These are phyloP conservation scores for Strongylocentrotus purpuratus DNA, from an alignment of 35 echinoderm and acorn worm genomes.

Conservation along the genomic window DNA sequence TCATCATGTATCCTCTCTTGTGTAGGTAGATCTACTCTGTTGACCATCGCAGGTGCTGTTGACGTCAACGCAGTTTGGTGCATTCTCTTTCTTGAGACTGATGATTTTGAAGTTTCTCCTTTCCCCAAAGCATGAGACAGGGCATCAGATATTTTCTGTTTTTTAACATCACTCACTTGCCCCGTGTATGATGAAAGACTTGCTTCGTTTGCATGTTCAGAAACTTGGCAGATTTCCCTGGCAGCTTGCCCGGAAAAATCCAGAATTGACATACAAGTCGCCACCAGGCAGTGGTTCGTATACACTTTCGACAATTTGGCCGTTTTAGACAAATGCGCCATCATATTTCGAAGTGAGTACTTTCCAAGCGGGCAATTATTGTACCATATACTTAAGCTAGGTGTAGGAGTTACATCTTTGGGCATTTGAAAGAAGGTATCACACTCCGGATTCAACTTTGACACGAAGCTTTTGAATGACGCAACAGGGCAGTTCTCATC, in stretches of 20 bases:
- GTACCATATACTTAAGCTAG: background rate
- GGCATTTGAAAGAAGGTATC: background rate
- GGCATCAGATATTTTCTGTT: slow-evolving; percentile 5
- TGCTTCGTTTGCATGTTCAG: background rate
- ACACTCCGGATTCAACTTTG: background rate
- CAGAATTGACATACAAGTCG: background rate
- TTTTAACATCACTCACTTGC: background rate
- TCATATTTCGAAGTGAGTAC: slow-evolving; percentile 25
- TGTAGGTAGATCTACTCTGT: background rate
- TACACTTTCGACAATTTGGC: background rate
- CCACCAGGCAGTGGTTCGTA: background rate
- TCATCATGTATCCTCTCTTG: background rate
- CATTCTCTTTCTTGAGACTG: background rate
- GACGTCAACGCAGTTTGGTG: background rate
- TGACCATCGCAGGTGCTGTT: background rate
- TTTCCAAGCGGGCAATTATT: background rate
- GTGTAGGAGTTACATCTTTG: background rate
- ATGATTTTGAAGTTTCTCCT: background rate
- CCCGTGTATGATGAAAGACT: background rate
- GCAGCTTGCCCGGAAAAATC: background rate
- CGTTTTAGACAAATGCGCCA: background rate
- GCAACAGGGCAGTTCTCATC: slow-evolving; percentile 1
- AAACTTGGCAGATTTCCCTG: background rate
- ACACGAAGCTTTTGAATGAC: background rate
- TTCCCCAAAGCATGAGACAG: background rate